A percentile compares a stretch with the other conserved stretches of the same genome.
Evolutionary conservation across 2,797 vertebrate species (phyloP).

Genomic region (Sebastes trivittatus): DNA sequence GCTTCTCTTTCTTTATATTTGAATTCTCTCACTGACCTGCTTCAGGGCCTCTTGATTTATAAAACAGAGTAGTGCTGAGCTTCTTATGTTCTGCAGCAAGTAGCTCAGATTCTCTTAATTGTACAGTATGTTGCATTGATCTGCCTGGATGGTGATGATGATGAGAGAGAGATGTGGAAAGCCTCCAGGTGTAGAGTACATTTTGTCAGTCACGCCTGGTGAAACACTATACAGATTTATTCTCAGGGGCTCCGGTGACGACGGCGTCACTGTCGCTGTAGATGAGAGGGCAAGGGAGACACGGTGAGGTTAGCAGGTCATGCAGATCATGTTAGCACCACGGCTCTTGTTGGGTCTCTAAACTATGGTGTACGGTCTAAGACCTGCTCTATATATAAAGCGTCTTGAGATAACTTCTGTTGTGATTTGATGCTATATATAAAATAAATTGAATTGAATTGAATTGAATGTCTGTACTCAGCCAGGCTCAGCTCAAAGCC

Average conservation of each 20-base stretch:
- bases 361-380: no score
- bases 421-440: no score
- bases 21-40: conserved; percentile 5
- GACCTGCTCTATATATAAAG: no score
- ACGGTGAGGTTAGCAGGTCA: conserved; percentile 80
- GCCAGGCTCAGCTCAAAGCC: conserved; percentile 81
- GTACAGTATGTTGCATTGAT: neutral
- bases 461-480: conserved; percentile 47
- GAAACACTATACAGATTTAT: conserved; percentile 53
- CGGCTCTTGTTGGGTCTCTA: no score
- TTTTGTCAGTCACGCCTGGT: conserved; percentile 80
- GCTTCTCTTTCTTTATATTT: neutral
- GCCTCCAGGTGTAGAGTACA: conserved; percentile 81
- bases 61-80: neutral
- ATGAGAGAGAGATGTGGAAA: conserved; percentile 81
- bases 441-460: no score
- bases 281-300: conserved; percentile 78
- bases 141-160: conserved; percentile 63
- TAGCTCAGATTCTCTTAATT: conserved; percentile 65
- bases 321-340: conserved; percentile 5
- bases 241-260: neutral
- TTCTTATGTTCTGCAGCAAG: conserved; percentile 13
- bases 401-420: no score
- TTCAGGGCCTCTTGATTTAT: conserved; percentile 64
- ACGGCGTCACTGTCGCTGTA: conserved; percentile 54